Base-by-base conservation (phyloP, 1,140 invertebrate genomes). In the Drosophila ficusphila region DNA sequence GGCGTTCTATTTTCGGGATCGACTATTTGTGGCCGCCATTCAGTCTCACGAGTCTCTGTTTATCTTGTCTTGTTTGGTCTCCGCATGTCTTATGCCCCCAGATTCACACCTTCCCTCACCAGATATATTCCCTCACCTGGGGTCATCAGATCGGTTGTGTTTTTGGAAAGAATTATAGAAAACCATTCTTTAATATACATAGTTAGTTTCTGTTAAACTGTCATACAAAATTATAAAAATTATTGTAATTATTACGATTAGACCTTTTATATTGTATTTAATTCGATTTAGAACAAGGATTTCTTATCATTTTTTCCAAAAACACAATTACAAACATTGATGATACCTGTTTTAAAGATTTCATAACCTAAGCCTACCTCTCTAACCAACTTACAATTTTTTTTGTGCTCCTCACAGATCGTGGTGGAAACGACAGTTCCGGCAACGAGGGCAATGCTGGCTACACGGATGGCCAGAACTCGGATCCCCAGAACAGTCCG, bases 401-500 rank as follows among this genome's bases (percentile, higher is more conserved):
- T 71, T 29, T 12, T 49, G 4, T 31, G 42, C 53, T 38, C 12
- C 49, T 23, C 52, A 48, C 69, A 91, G 90, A 91, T 82, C 90
- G 89, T 27, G 73, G 69, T n/a, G 74, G 89, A 7, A 90, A 91
- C 16, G 91, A 91, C 27, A 91, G 91, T 56, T 91, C 90, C 23
- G 91, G 91, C 1, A 91, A 91, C 49, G 91, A 91, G 54, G 90
- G 81, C 31, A 90, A 90, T 54, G 48, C 79, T 9, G 79, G 67
- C 23, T 89, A 90, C 57, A 91, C 85, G 0, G 90, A 91, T 78
- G 82, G 77, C 11, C 90, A 78, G 47, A 81, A 69, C 16, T 91
- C 90, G 8, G 90, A 91, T 82, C 76, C 89, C 2, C 90, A 91
- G 46, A 91, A 91, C 39, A 92, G 92, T 78, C 92, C 92, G 4